Base-by-base conservation (phyloP, 2,888 invertebrate genomes). In the Panzeria rudis region DNA sequence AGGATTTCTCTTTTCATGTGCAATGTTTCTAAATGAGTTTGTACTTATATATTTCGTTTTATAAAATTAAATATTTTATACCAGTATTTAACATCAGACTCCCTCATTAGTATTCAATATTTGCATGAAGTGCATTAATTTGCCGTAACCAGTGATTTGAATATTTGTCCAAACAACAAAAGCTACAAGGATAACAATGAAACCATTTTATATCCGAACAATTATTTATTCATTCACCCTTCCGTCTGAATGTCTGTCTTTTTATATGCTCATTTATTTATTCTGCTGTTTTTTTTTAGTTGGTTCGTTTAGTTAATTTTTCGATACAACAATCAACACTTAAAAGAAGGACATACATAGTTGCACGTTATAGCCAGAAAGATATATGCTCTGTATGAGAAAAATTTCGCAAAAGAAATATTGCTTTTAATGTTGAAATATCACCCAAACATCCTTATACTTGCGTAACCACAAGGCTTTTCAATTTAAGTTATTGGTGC, bases 51-150 rank as follows among this genome's bases (percentile, higher is more conserved):
- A 25, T 17, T 47, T 62, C 35, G 56, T 75, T 64, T 3, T 13
- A 50, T 62, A 47, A 54, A 52, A 76, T 76, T 73, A 69, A 72
- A 56, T 72, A 50, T 47, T 38, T 44, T 23, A 13, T 50, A n/a
- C 50, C 56, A n/a, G 64, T 54, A 64, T 82, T 85, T 75, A 73
- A 44, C 23, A 41, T 47, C 9, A 72, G 15, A 23, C 23, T 20
- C 0, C 17, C 71, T 85, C 85, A 85, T 85, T 85, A 82, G 78
- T 78, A 85, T 85, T 85, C 85, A 85, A 85, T 85, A 85, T 81
- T 81, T 85, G 81, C 81, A 73, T 73, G 77, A 78, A 85, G 59
- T 81, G 84, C 78, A 81, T 85, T 81, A 85, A 85, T 85, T 85
- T 81, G 69, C 68, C 69, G 77, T 73, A 75, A 61, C 73, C 81